These are phyloP conservation scores for Trypoxylon attenuatum DNA, from an alignment of 2,888 invertebrate species.

Conservation along the genomic window DNA sequence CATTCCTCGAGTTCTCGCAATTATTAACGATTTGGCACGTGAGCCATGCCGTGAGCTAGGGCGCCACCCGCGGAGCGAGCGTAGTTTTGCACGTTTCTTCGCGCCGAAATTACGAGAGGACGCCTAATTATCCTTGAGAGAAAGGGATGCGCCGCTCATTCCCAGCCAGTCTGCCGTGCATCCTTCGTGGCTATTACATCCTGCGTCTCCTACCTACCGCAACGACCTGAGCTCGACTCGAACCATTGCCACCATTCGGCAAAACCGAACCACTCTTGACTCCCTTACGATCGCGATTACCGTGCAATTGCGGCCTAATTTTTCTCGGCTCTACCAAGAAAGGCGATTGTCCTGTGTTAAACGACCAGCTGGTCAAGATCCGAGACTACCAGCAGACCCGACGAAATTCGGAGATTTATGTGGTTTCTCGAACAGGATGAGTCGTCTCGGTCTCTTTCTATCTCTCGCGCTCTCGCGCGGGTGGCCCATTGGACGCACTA, in stretches of 20 bases:
- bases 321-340: too few species aligned
- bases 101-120: slow-evolving; percentile 51
- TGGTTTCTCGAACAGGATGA: not conserved
- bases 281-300: too few species aligned
- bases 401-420: slow-evolving; percentile 14
- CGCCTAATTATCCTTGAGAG: slow-evolving; percentile 48
- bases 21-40: slow-evolving; percentile 52
- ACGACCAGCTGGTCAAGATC: slow-evolving; percentile 3
- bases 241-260: too few species aligned
- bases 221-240: too few species aligned
- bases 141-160: slow-evolving; percentile 11
- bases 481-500: slow-evolving; percentile 40
- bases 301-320: too few species aligned
- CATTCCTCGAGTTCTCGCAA: slow-evolving; percentile 14
- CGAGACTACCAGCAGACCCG: slow-evolving; percentile 1
- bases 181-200: slow-evolving; percentile 4
- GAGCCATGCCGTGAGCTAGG: slow-evolving; percentile 23
- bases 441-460: slow-evolving; percentile 8
- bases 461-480: slow-evolving; percentile 48
- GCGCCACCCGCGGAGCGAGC: slow-evolving; percentile 37
- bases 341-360: not conserved
- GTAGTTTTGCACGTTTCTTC: slow-evolving; percentile 28
- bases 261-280: too few species aligned
- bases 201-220: slow-evolving; percentile 50
- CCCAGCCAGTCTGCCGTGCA: not conserved